Base-by-base conservation (phyloP, 2,888 invertebrate genomes). In the Caenorhabditis panamensis region DNA sequence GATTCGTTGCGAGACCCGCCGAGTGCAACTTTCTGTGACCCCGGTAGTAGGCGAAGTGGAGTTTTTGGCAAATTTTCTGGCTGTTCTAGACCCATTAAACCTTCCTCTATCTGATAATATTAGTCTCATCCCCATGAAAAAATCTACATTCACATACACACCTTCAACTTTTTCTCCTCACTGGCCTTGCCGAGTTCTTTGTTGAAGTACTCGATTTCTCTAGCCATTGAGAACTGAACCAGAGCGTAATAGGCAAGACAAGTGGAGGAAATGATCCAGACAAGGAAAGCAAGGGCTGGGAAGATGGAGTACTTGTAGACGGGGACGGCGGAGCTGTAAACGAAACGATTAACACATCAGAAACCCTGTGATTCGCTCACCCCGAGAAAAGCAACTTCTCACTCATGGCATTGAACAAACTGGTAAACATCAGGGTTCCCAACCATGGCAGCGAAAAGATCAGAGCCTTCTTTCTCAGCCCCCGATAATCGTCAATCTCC, bases 181-280 rank as follows among this genome's bases (percentile, higher is more conserved):
- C 62, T 61, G 24, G 73, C 64, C 26, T 75, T 73, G 18, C 59
- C 51, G 16, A 79, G 28, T 51, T 75, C 75, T 18, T 79, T 44
- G 28, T 73, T 79, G 69, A 79, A 75, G n/a, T 68, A 64, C n/a
- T 73, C 75, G 11, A 68, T 64, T 47, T 79, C 79, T 2, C 79
- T 67, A 22, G 26, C 20, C 61, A 79, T 49, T 11, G 79, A 61
- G 18, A 62, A 67, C 20, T 67, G 64, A 9, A 68, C 67, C 2
- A 73, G 51, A 24, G 22, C 44, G 56, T 79, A 79, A 16, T 51
- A 47, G 16, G 58, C 28, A 9, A 79, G 26, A 16, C 64, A 64
- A 8, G 67, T 53, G 11, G 67, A 79, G 16, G 69, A 47, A 31
- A 67, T 68, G 24, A 79, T 22, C 72, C 72, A 79, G 16, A 51